Evolutionary conservation across 2,113 vertebrate genomes (phyloP).

Genomic region (Phoxinus phoxinus): DNA sequence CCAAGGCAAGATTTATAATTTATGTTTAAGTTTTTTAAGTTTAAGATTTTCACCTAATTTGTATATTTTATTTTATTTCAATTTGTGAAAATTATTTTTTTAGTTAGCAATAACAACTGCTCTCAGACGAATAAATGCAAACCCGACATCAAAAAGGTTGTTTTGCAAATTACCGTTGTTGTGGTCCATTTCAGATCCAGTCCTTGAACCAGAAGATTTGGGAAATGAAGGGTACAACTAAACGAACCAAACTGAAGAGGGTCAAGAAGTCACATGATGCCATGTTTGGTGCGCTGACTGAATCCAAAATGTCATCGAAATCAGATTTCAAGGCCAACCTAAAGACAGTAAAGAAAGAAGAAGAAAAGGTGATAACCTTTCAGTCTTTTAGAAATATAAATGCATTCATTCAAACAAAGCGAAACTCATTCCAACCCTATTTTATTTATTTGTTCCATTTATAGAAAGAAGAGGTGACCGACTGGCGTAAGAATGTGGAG

Average conservation of each 20-base stretch:
- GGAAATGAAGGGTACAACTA: slow-evolving; percentile 75
- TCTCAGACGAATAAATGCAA: not conserved
- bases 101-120: not conserved
- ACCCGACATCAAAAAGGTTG: not conserved
- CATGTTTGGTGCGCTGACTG: slow-evolving; percentile 72
- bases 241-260: slow-evolving; percentile 75
- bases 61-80: not conserved
- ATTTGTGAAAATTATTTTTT: not conserved
- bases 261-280: slow-evolving; percentile 79
- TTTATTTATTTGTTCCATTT: not conserved
- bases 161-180: not conserved
- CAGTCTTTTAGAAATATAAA: not conserved
- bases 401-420: not conserved
- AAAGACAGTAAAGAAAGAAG: slow-evolving; percentile 83
- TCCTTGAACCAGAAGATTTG: slow-evolving; percentile 71
- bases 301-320: slow-evolving; percentile 71
- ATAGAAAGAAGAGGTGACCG: slow-evolving; percentile 69
- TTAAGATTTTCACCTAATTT: not conserved
- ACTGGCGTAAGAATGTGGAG: slow-evolving; percentile 75
- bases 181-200: slow-evolving; percentile 68
- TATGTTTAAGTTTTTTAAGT: not conserved
- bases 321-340: slow-evolving; percentile 80
- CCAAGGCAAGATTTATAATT: not conserved
- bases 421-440: not conserved
- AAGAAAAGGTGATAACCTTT: slow-evolving; percentile 72